Base-by-base conservation (phyloP, 2,888 invertebrate genomes). In the Uropetala carovei region DNA sequence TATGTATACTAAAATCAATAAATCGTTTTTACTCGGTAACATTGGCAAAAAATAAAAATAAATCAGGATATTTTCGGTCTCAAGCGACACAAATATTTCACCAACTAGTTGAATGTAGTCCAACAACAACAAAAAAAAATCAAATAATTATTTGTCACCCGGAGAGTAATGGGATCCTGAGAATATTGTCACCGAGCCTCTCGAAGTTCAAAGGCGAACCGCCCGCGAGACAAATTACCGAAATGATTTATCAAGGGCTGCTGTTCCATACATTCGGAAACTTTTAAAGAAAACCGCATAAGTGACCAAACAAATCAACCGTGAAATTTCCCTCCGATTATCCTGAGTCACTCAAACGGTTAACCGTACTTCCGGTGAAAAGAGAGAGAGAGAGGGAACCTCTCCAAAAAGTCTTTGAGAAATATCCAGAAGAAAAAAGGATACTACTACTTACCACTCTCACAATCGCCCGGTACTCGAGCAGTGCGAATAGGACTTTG, bases 221-320 rank as follows among this genome's bases (percentile, higher is more conserved):
- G 75, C 8, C 68, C 68, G 22, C 68, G 68, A 68, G 68, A 83
- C 56, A 57, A 57, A 83, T 83, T 43, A 43, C 11, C n/a, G 8
- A 43, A 89, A 64, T 89, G 89, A 89, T 89, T 89, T 89, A 89
- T 89, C 89, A 89, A 89, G 89, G 89, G 89, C 89, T 64, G n/a
- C 83, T 10, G 16, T 75, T 22, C 75, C 22, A 22, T 30, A 64
- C 64, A 89, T 64, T 60, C 89, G 89, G 86, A 86, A 59, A 27
- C 14, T 64, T 43, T 64, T 68, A 89, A 89, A 89, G 89, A 64
- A 64, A 43, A 68, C 60, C 89, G 68, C 64, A n/a, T 89, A 89
- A 89, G 43, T 89, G 89, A 89, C 60, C 89, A 64, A 58, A 68
- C 43, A 60, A 64, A 89, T 89, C 60, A 64, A 68, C 64, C 89